A percentile compares a stretch with the other conserved stretches of the same genome.
phyloP scores from a whole-genome alignment of 2,888 invertebrate genomes.

The Thereva unica region DNA sequence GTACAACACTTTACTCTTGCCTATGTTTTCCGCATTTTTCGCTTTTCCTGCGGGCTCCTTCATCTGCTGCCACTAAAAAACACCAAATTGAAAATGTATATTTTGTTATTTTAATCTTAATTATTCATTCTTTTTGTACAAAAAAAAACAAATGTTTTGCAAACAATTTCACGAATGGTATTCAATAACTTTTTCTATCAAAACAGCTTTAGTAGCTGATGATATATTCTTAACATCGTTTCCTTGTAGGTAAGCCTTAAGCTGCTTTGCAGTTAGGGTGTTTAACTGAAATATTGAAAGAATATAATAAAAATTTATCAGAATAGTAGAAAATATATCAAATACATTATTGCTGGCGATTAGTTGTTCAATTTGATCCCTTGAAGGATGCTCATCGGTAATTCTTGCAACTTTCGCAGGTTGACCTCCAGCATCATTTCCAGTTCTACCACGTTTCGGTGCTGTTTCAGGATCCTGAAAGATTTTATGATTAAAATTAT shows the following conservation, averaged over 20 bases:
- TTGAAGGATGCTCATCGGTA: background rate
- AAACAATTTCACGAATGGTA: slow-evolving; percentile 30
- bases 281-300: slow-evolving; percentile 33
- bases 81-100: background rate
- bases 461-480: slow-evolving; percentile 10
- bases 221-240: slow-evolving; percentile 36
- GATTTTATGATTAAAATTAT: background rate
- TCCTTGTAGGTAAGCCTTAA: slow-evolving; percentile 32
- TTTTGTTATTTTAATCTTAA: background rate
- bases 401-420: slow-evolving; percentile 26
- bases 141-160: slow-evolving; percentile 6
- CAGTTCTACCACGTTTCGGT: slow-evolving; percentile 11
- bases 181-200: slow-evolving; percentile 37
- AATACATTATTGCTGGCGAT: slow-evolving; percentile 32
- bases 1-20: too few relatives aligned
- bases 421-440: slow-evolving; percentile 5
- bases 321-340: background rate
- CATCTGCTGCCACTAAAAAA: too few relatives aligned
- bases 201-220: slow-evolving; percentile 30
- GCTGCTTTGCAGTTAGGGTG: slow-evolving; percentile 34
- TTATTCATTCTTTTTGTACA: slow-evolving; percentile 16
- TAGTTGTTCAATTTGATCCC: slow-evolving; percentile 19
- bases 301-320: background rate
- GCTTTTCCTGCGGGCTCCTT: too few relatives aligned
- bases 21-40: too few relatives aligned